Conservation (phyloP, 2,888 invertebrate genomes). For the Chalcosyrphus nemorum region DNA sequence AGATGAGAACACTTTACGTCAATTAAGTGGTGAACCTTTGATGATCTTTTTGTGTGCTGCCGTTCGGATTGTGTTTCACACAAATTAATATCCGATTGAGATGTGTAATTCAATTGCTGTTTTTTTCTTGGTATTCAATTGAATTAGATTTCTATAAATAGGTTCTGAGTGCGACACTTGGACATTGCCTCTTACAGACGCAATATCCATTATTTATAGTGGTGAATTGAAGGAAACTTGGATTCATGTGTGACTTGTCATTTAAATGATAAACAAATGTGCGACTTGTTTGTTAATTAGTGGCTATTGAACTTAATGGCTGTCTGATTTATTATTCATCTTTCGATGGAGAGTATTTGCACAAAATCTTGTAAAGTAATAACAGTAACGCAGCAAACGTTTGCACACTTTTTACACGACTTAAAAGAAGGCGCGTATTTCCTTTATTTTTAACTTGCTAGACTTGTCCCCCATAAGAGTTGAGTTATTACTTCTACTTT, state of each 20-base stretch:
- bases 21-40: conserved; percentile 25
- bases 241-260: neutral
- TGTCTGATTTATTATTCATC: too few species aligned
- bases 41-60: conserved; percentile 15
- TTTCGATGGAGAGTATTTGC: too few species aligned
- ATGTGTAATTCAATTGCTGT: conserved; percentile 2
- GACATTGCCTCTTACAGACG: neutral
- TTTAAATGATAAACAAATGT: neutral
- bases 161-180: neutral
- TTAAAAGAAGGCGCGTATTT: too few species aligned
- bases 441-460: too few species aligned
- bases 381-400: too few species aligned
- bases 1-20: neutral
- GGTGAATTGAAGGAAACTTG: neutral
- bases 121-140: conserved; percentile 15
- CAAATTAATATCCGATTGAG: conserved; percentile 38
- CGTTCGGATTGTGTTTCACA: conserved; percentile 30
- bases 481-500: too few species aligned
- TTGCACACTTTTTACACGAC: too few species aligned
- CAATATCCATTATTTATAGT: neutral
- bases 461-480: too few species aligned
- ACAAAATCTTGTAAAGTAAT: too few species aligned
- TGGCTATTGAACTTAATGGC: too few species aligned
- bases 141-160: conserved; percentile 36
- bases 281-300: neutral